These are phyloP conservation scores for Galeopsomyia nigrocyanea DNA, from an alignment of 2,888 invertebrate genomes.

Conservation along the genomic window DNA sequence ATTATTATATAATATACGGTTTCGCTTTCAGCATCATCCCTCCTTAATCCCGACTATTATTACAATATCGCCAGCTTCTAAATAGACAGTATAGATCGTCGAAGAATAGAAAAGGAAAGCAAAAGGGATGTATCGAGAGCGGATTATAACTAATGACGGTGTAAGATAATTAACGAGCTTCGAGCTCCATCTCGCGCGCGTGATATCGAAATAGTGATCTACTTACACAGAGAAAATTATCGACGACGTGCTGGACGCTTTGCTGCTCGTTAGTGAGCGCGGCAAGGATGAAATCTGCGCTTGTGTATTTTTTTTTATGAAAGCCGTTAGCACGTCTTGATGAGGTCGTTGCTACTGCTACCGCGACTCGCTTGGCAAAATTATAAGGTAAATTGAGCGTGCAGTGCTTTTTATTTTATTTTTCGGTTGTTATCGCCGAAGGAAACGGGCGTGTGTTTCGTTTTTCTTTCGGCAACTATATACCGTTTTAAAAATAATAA, in stretches of 20 bases:
- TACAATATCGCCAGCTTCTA: neutral
- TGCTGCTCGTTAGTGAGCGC: constrained; percentile 16
- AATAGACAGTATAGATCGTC: too few species aligned
- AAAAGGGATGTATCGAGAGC: constrained; percentile 15
- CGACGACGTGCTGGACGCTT: neutral
- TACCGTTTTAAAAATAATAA: too few species aligned
- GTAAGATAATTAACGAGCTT: constrained; percentile 30
- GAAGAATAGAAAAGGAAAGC: too few species aligned
- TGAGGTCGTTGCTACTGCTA: constrained; percentile 14
- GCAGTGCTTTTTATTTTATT: neutral
- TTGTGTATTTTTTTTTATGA: constrained; percentile 29
- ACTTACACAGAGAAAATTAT: constrained; percentile 26
- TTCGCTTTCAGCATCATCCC: neutral
- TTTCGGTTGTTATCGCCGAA: too few species aligned
- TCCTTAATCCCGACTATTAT: constrained; percentile 11
- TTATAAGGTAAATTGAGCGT: constrained; percentile 7
- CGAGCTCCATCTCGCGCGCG: too few species aligned
- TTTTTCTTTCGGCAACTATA: too few species aligned
- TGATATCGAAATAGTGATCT: too few species aligned
- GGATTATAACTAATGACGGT: constrained; percentile 39
- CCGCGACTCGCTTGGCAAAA: neutral
- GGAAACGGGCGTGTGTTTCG: too few species aligned
- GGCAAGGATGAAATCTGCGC: neutral
- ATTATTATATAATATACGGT: neutral
- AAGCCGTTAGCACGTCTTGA: constrained; percentile 12